Evolutionary conservation across 2,113 vertebrate species (phyloP), one percentile per base, ranked within the genome.

Genomic region (Pipra filicauda): DNA sequence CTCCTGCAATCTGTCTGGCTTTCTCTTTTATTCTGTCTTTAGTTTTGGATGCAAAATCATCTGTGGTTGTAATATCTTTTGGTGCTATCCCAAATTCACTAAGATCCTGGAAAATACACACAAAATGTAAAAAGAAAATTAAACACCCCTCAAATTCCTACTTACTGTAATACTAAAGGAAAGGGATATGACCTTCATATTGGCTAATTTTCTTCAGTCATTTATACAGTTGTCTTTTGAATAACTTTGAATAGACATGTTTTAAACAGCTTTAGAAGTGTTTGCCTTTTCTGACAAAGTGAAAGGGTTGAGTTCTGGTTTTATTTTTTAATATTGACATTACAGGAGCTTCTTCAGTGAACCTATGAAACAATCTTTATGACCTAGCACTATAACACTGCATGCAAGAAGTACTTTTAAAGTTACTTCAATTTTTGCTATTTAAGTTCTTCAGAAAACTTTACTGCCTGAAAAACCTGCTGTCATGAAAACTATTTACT

Each of bases 31-130:
- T 97, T 81, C 80, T 96, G 58, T 99, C 98, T 77, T 97, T 98
- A 91, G 97, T 97, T 93, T 98, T 97, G 28, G 99, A 99, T 21
- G 98, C 97, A 97, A 99, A 99, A 90, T 99, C 98, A 61, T 98
- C 98, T 8, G 98, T 99, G 51, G 99, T 99, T 55, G 98, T 98
- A 96, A 99, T 99, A 19, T 98, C 97, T 83, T 96, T 97, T 30
- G 99, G 99, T 31, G 99, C 99, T 81, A 99, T 99, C 54, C 99
- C 99, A 91, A 99, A 99, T 96, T 99, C 99, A 80, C 99, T 85
- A 20, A 99, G 98, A 97, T 99, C 99, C 99, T 99, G 72, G 6
- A 92, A 89, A 93, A 87, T 24, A 86, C 1, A 58, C 35, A 92
- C 65, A 94, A 64, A 85, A 75, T 26, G 13, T 37, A 31, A 92